Base-by-base conservation (phyloP, 1,140 invertebrate genomes). In the Mactra quadrangularis region DNA sequence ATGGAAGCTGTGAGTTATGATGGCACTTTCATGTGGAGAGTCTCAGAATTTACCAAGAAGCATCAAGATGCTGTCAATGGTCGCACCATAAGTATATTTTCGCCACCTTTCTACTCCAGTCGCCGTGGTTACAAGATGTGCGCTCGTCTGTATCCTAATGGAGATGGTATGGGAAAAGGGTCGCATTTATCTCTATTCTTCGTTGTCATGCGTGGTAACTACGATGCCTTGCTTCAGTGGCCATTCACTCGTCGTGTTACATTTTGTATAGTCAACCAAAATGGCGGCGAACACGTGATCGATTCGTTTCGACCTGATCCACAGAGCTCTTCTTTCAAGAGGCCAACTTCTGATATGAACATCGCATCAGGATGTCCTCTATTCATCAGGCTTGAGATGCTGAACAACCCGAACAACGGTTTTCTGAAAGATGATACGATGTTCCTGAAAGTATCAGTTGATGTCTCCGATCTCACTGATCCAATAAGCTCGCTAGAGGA, bases 51-150 rank as follows among this genome's bases (percentile, higher is more conserved):
- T 70, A 83, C 78, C 19, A 83, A 88, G 25, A 86, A 87, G 55
- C 86, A 87, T 3, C 71, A 87, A 31, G 88, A 92, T 13, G 92
- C 92, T 6, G 59, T 89, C 9, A 85, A 64, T 45, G 92, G 90
- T n/a, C 87, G 78, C 31, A 83, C 84, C 11, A 90, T 89, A 3
- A 91, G 91, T 70, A 82, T 92, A 15, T 93, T 92, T 68, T 92
- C 91, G 0, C 88, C 88, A 17, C 85, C 88, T 15, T 93, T 93
- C 77, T 93, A 89, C 78, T 92, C 92, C 11, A 84, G 85, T 0
- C 75, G 82, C 29, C 77, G 83, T 38, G 92, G 92, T n/a, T 98
- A 98, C 91, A 96, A 96, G 92, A 96, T 98, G 91, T 97, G 97
- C 91, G 95, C 96, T 0, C 94, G 97, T n/a, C n/a, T n/a, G n/a